Percentiles rank a stretch among this genome's conserved stretches.
These are phyloP conservation scores for Argentina silus DNA, from an alignment of 2,797 vertebrate species.

Conservation along the genomic window DNA sequence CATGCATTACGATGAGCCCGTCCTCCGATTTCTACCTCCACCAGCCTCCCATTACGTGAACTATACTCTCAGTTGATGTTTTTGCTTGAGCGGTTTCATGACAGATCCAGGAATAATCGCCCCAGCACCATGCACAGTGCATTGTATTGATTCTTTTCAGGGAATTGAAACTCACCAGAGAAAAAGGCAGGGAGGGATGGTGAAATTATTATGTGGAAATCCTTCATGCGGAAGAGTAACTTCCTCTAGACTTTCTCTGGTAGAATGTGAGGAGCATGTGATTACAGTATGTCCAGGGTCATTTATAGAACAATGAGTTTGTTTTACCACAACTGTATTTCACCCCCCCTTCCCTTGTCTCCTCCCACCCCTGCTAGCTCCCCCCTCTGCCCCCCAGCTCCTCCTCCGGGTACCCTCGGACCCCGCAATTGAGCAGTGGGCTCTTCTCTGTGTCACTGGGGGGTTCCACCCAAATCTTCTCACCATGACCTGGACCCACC, in stretches of 20 bases:
- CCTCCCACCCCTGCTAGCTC: constrained; percentile 31
- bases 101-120: constrained; percentile 77
- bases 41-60: constrained; percentile 28
- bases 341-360: constrained; percentile 8
- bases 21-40: too few relatives aligned
- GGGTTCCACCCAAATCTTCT: constrained; percentile 61
- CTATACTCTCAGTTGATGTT: constrained; percentile 68
- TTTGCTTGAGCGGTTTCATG: constrained; percentile 70
- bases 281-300: neutral
- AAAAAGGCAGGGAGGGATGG: constrained; percentile 70
- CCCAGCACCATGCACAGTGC: constrained; percentile 47
- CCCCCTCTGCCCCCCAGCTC: constrained; percentile 52
- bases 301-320: neutral
- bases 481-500: constrained; percentile 62
- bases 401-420: constrained; percentile 50
- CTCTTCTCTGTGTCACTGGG: constrained; percentile 59
- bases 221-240: constrained; percentile 61
- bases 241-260: constrained; percentile 41
- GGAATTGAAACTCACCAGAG: constrained; percentile 72
- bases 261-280: constrained; percentile 25
- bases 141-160: constrained; percentile 69
- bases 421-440: constrained; percentile 27
- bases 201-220: constrained; percentile 71
- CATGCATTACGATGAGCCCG: too few relatives aligned
- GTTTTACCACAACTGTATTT: neutral